Conservation (phyloP, 2,113 vertebrate species). For the Clarias batrachus region DNA sequence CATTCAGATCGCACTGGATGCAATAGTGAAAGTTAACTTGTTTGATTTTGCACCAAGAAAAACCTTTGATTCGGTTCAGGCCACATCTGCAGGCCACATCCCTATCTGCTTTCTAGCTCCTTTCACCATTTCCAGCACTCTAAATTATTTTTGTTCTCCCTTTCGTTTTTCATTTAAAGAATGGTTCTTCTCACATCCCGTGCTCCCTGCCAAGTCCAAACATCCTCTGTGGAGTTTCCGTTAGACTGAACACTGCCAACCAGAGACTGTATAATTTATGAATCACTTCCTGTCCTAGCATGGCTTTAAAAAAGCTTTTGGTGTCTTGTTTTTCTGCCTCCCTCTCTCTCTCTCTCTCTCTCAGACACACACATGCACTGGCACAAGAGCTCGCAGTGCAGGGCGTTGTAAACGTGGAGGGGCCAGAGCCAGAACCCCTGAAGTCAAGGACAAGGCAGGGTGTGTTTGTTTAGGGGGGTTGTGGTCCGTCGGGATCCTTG, state of each 20-base stretch:
- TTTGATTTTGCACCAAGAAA: conserved; percentile 15
- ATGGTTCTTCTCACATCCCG: conserved; percentile 64
- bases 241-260: conserved; percentile 68
- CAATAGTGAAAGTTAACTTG: neutral
- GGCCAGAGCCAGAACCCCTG: conserved; percentile 18
- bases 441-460: neutral
- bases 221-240: conserved; percentile 69
- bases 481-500: conserved; percentile 30
- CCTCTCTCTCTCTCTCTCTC: neutral
- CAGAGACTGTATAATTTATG: conserved; percentile 65
- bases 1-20: neutral
- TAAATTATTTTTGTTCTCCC: conserved; percentile 47
- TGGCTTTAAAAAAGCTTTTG: conserved; percentile 45
- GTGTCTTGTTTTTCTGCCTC: conserved; percentile 13
- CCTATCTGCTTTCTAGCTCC: conserved; percentile 39
- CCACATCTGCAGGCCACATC: conserved; percentile 21
- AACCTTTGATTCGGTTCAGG: neutral
- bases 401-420: neutral
- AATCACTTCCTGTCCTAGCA: conserved; percentile 66
- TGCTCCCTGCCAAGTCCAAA: conserved; percentile 68
- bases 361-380: neutral
- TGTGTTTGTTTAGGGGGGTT: neutral
- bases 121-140: conserved; percentile 53
- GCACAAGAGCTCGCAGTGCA: neutral
- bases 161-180: conserved; percentile 55